Percentiles rank a stretch among this genome's conserved stretches.
phyloP scores from a whole-genome alignment of 2,797 vertebrate species.

The Emydoidea blandingii region DNA sequence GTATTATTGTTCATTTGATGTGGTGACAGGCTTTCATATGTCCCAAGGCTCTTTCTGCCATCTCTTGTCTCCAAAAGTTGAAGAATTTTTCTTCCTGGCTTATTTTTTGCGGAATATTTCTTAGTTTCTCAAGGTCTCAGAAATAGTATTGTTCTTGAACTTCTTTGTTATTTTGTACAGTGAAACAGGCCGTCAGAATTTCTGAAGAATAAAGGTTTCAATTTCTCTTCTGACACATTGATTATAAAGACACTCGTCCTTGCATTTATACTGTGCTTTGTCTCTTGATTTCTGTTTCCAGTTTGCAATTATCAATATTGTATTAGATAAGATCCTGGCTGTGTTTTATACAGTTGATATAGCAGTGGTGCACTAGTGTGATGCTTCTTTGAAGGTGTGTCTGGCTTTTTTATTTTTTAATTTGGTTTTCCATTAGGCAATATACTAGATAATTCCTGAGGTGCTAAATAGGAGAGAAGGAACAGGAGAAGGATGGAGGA shows the following conservation, averaged over 20 bases:
- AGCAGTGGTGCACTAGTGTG: not conserved
- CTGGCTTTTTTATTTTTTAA: not conserved
- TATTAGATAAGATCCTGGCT: not conserved
- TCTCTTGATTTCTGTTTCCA: not conserved
- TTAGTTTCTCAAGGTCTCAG: not conserved
- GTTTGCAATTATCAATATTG: not conserved
- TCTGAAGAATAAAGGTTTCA: not conserved
- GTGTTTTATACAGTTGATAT: not conserved
- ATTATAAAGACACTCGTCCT: not conserved
- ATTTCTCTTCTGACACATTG: not conserved
- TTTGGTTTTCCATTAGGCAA: not conserved
- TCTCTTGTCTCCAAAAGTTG: not conserved
- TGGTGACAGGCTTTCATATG: not conserved
- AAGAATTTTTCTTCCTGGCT: not conserved
- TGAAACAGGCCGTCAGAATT: not conserved
- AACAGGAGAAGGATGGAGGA: not conserved
- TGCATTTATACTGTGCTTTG: fast-evolving
- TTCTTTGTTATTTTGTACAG: not conserved
- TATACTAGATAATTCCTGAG: not conserved
- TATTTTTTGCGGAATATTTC: not conserved
- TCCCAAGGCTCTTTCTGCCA: constrained; percentile 7
- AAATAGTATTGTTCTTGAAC: not conserved
- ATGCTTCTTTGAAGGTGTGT: not conserved
- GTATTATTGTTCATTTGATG: not conserved
- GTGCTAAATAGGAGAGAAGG: not conserved